Evolutionary conservation across 2,113 vertebrate genomes (phyloP), one percentile per base, ranked within the genome.

Genomic region (Hoplias malabaricus): DNA sequence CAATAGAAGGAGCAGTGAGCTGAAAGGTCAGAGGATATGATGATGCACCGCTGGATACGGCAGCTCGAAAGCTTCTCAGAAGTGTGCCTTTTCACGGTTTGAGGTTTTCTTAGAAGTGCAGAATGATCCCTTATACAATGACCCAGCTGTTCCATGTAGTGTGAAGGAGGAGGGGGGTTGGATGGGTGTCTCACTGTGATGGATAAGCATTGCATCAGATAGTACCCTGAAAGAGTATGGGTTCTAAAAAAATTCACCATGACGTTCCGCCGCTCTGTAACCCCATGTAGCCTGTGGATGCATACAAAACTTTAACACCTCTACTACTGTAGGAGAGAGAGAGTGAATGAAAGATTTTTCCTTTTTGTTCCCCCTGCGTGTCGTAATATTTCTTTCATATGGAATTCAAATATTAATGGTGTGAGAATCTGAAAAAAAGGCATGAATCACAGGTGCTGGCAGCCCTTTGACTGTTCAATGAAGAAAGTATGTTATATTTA

Each of bases 351-450:
- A n/a, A n/a, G 72, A 40, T 46, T 5, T 48, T 59, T 82, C 42
- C 66, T 48, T 79, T 78, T 79, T 69, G 73, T 79, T 77, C 46
- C 27, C 43, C 53, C n/a, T n/a, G 33, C 13, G 56, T 80, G 78
- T 77, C 77, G 73, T 83, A 80, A 80, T 83, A 80, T 83, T 83
- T 83, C 78, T 83, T 83, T 77, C 73, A 79, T 83, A 56, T 5
- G 23, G 63, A 48, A 80, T 77, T 80, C 56, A 83, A 77, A 80
- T 80, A 80, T 80, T 83, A 77, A 83, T 83, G 69, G 69, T 48
- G 5, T 36, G 48, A 36, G 62, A 78, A 75, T 77, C 77, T 62
- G 61, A 40, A 79, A 77, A 9, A 9, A 69, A 77, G 69, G 43
- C 46, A 80, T 34, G 11, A 53, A 43, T 46, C 16, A 61, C 54